Conservation (phyloP, 1,140 invertebrate genomes). For the Glomeris maerens region DNA sequence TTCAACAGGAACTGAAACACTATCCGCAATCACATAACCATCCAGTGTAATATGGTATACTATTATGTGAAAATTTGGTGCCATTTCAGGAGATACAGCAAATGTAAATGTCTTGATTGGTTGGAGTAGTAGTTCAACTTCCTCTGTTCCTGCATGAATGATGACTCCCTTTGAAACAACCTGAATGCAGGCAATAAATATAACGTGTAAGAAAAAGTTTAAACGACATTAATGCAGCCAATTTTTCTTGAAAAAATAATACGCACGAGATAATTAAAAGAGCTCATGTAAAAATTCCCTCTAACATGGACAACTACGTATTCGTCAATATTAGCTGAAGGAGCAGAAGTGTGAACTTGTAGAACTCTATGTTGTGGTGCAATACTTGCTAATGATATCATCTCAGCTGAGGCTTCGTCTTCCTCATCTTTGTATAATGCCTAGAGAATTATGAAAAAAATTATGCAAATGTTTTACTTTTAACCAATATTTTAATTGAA, state of each 20-base stretch:
- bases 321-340: conserved; percentile 28
- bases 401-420: conserved; percentile 21
- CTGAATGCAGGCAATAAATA: conserved; percentile 19
- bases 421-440: conserved; percentile 27
- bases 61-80: conserved; percentile 41
- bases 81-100: conserved; percentile 39
- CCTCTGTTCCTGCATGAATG: conserved; percentile 27
- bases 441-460: conserved; percentile 11
- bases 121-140: conserved; percentile 17
- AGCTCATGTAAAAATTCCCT: conserved; percentile 31
- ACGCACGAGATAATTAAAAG: conserved; percentile 35
- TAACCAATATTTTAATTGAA: too few species aligned
- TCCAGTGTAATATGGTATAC: conserved; percentile 36
- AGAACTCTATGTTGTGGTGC: conserved; percentile 26
- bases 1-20: conserved; percentile 41
- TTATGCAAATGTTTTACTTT: conserved; percentile 2
- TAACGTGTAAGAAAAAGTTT: not conserved
- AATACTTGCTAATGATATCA: conserved; percentile 23
- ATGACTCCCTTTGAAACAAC: conserved; percentile 36
- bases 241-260: conserved; percentile 4
- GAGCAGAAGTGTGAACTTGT: conserved; percentile 28
- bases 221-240: conserved; percentile 1
- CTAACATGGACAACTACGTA: conserved; percentile 36
- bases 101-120: conserved; percentile 32
- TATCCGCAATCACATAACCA: conserved; percentile 40